Base-by-base conservation (phyloP, 1,140 invertebrate species). In the Sesamia nonagrioides region DNA sequence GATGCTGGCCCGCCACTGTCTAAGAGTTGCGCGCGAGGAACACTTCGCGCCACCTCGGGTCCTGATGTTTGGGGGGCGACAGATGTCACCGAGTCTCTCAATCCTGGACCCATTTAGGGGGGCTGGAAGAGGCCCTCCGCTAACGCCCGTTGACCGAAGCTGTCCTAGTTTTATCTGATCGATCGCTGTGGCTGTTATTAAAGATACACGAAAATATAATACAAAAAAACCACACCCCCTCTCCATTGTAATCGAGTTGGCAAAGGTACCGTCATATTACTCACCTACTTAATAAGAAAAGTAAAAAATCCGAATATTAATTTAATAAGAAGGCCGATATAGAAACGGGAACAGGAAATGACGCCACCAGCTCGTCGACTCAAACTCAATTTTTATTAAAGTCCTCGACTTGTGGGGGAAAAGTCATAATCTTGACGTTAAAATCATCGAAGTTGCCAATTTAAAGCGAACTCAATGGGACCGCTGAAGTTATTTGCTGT, bases 381-480 rank as follows among this genome's bases (percentile, higher is more conserved):
- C 68, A 66, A 42, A 78, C 73, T 79, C 56, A 82, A 76, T 82
- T 79, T 82, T 82, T 69, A 76, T 78, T 81, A 81, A 82, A 78
- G 9, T 69, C 71, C 35, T 63, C 37, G 37, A 42, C 15, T 79
- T 75, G 37, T 52, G 18, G 37, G 11, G 11, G 63, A 76, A 37
- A 74, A 45, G 54, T 66, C 13, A 33, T 73, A 77, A 80, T 61
- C 58, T 80, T 45, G 50, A 63, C 79, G 66, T 71, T 56, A 77
- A 77, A 73, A 77, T 58, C 45, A 77, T 77, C 74, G 56, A 61
- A 77, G 52, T 80, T 77, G 33, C 45, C 79, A 37, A 13, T 72
- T 77, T 80, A 52, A 71, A 50, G 42, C 18, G 40, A 78, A 61
- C 54, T 11, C 66, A 50, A 42, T 68, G 66, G 66, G 48, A 69